Base-by-base conservation (phyloP, 2,888 invertebrate genomes). In the Calephelis perditalis region DNA sequence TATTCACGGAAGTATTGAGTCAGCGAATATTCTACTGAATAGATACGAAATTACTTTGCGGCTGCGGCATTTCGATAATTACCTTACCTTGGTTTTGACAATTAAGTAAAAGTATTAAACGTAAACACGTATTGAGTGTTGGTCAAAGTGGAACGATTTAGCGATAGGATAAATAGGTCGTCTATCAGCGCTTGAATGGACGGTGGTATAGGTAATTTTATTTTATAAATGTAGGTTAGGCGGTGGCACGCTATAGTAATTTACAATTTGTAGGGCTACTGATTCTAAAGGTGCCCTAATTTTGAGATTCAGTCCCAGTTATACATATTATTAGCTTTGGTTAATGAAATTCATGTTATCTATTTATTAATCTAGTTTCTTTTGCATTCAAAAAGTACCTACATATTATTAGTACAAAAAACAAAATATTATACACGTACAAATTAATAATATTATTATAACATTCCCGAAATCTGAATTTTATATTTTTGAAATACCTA, bases 141-240 rank as follows among this genome's bases (percentile, higher is more conserved):
- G 35, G 52, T 36, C 52, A 86, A 67, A 84, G 82, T 89, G 66
- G 87, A 79, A 73, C 90, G 89, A 89, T 89, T 67, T 63, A 66
- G 67, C 82, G 89, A 89, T 89, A 89, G 71, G 65, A 71, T 71
- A 87, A 84, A 88, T 86, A 73, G 87, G 86, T 82, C 86, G 84
- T 76, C 77, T 78, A 79, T 79, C 77, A 79, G 75, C 77, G 76
- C 74, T 71, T 78, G 76, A 82, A 81, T 80, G 78, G 70, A 81
- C 78, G 78, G 35, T 49, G 35, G 78, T 79, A 76, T 77, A 78
- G 80, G 76, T 79, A 80, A 81, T 82, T 82, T 69, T 68, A 71
- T 75, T 67, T 74, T 73, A 72, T 72, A 81, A 84, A 87, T 86
- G 86, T 87, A 78, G 86, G 86, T 86, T 82, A 37, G 35, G 52